These are phyloP conservation scores for Hoplodrina blanda DNA, from an alignment of 2,888 invertebrate genomes.

Conservation along the genomic window DNA sequence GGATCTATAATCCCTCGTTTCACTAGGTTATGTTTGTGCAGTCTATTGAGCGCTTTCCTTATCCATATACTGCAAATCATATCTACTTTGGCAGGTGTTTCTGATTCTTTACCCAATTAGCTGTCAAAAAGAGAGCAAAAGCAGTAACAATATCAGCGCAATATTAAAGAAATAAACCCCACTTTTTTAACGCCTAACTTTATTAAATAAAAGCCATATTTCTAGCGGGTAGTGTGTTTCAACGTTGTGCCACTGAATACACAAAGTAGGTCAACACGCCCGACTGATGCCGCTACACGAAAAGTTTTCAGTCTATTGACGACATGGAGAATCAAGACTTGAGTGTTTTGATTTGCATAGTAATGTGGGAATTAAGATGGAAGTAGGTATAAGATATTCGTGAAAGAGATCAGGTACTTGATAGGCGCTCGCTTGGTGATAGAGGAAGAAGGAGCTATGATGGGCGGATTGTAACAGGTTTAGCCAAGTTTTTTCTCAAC, in stretches of 20 bases:
- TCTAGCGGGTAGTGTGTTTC: constrained; percentile 50
- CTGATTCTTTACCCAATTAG: background rate
- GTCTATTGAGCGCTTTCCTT: too few species aligned
- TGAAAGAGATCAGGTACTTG: background rate
- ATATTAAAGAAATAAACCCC: constrained; percentile 44
- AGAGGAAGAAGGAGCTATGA: background rate
- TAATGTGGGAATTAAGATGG: constrained; percentile 32
- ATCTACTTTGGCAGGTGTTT: background rate
- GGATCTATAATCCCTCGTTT: too few species aligned
- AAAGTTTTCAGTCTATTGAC: constrained; percentile 56
- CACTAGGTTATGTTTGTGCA: too few species aligned
- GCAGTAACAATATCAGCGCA: background rate
- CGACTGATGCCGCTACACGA: constrained; percentile 49
- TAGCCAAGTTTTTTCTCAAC: background rate
- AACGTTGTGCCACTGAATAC: constrained; percentile 31
- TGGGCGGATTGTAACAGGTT: background rate
- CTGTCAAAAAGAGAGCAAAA: constrained; percentile 7
- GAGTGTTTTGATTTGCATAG: constrained; percentile 53
- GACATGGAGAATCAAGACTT: constrained; percentile 49
- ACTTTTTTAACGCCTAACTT: constrained; percentile 37
- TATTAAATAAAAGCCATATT: constrained; percentile 52
- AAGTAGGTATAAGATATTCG: background rate
- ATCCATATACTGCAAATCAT: background rate
- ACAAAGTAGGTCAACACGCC: constrained; percentile 57
- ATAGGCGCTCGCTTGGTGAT: background rate